Evolutionary conservation across 2,797 vertebrate genomes (phyloP).

Genomic region (Acanthurus lineatus): DNA sequence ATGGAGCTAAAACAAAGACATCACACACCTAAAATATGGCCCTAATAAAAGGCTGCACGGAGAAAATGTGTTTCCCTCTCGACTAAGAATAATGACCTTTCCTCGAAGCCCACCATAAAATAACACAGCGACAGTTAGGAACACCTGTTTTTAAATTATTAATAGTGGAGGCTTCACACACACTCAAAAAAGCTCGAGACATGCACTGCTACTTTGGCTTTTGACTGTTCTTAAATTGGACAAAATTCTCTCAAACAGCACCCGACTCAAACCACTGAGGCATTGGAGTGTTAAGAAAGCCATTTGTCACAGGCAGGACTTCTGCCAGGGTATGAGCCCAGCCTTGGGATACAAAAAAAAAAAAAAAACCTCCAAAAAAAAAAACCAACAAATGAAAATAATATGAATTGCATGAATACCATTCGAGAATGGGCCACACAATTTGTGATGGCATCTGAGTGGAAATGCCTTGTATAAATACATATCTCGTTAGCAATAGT

Average conservation of each 20-base stretch:
- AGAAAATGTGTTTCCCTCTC: slow-evolving; percentile 57
- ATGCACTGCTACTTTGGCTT: slow-evolving; percentile 25
- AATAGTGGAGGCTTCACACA: slow-evolving; percentile 47
- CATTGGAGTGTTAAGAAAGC: slow-evolving; percentile 58
- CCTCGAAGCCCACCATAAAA: slow-evolving; percentile 58
- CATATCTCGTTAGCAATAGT: slow-evolving; percentile 35
- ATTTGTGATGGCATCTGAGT: slow-evolving; percentile 42
- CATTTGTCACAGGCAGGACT: slow-evolving; percentile 65
- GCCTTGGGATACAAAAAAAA: slow-evolving; percentile 34
- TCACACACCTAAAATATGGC: slow-evolving; percentile 71
- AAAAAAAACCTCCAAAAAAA: slow-evolving; percentile 14
- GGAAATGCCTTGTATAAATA: slow-evolving; percentile 39
- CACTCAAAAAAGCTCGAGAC: slow-evolving; percentile 30
- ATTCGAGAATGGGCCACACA: slow-evolving; percentile 33
- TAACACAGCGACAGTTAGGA: slow-evolving; percentile 55
- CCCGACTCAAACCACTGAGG: slow-evolving; percentile 45
- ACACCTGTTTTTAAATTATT: slow-evolving; percentile 73
- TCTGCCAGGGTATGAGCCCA: slow-evolving; percentile 40
- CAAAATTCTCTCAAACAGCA: slow-evolving; percentile 52
- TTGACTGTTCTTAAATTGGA: slow-evolving; percentile 67
- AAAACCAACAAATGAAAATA: slow-evolving; percentile 32
- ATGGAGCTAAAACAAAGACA: slow-evolving; percentile 74
- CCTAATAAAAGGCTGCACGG: slow-evolving; percentile 62
- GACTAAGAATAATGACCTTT: slow-evolving; percentile 72
- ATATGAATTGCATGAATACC: slow-evolving; percentile 43